phyloP scores from a whole-genome alignment of 2,113 vertebrate species.

The Desmodus rotundus region DNA sequence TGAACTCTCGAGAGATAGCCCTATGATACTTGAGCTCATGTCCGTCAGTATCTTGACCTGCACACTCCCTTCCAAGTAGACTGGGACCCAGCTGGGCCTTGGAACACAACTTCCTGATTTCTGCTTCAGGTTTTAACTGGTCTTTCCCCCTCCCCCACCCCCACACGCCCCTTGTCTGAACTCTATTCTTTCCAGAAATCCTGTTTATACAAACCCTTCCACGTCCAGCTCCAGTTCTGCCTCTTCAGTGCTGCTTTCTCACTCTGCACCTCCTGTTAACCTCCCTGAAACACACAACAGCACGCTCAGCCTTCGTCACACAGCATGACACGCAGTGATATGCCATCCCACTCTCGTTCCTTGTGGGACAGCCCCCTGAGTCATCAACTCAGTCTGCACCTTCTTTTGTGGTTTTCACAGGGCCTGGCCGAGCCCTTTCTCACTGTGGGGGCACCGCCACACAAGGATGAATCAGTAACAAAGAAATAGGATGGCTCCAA shows the following conservation, averaged over 20 bases:
- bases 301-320: neutral
- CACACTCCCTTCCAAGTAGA: neutral
- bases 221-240: neutral
- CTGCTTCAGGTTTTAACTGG: neutral
- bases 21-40: neutral
- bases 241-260: neutral
- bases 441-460: neutral
- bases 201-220: neutral
- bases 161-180: neutral
- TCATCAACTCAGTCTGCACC: neutral
- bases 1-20: neutral
- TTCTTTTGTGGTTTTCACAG: neutral
- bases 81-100: neutral
- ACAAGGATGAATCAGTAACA: neutral
- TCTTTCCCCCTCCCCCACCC: neutral
- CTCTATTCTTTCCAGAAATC: neutral
- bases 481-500: neutral
- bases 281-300: neutral
- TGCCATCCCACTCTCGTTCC: neutral
- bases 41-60: neutral
- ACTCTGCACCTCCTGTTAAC: rapidly evolving
- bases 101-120: neutral
- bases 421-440: neutral
- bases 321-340: neutral
- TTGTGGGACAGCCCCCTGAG: neutral